Conservation (phyloP, 1,140 invertebrate species). For the Anthonomus grandis region DNA sequence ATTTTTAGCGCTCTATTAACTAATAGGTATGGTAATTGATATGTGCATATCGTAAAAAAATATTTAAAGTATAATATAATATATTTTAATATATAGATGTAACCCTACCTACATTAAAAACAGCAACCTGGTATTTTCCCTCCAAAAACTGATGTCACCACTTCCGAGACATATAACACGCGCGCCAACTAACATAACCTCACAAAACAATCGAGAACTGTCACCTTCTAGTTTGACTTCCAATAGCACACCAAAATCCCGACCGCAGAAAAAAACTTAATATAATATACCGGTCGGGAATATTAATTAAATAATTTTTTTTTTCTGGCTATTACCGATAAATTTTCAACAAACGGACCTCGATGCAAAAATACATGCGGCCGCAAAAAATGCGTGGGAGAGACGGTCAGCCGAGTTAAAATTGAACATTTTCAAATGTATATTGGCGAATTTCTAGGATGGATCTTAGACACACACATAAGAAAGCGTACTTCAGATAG, state of each 20-base stretch:
- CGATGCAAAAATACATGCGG: no score
- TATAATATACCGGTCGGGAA: slow-evolving; percentile 9
- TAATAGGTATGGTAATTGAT: no score
- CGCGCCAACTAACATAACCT: slow-evolving; percentile 11
- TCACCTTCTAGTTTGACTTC: slow-evolving; percentile 17
- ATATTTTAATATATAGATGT: no score
- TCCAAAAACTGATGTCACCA: background rate
- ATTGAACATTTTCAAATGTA: slow-evolving; percentile 29
- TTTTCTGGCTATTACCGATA: no score
- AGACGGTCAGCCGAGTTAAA: slow-evolving; percentile 18
- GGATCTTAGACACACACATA: slow-evolving; percentile 24
- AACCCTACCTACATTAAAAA: background rate
- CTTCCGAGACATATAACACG: background rate
- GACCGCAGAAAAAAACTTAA: background rate
- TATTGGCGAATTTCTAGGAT: slow-evolving; percentile 27
- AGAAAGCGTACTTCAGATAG: slow-evolving; percentile 25
- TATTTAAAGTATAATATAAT: no score
- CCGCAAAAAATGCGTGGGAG: slow-evolving; percentile 22
- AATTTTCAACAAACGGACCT: no score
- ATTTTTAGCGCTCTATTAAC: no score
- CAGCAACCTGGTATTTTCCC: background rate
- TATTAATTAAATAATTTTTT: slow-evolving; percentile 1
- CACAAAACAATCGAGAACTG: slow-evolving; percentile 28
- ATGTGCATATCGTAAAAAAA: no score
- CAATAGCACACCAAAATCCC: slow-evolving; percentile 3